Percentiles rank a stretch among this genome's conserved stretches.
Conservation (phyloP, 1,140 invertebrate species). For the Drosophila lini region DNA sequence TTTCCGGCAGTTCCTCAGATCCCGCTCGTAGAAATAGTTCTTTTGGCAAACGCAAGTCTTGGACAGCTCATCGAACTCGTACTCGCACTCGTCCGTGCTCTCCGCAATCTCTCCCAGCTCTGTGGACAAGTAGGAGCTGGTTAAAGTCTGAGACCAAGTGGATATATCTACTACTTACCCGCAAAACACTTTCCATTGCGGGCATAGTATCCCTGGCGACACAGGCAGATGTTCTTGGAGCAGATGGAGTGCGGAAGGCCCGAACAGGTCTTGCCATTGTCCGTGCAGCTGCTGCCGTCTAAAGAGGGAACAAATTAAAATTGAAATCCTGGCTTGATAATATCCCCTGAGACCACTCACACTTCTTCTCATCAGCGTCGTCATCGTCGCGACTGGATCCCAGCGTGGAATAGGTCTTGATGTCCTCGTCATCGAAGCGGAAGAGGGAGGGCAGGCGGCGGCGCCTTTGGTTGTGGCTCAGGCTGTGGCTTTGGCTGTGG, state of each 20-base stretch:
- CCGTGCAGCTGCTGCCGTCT: conserved; percentile 76
- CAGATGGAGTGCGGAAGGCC: conserved; percentile 77
- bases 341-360: conserved; percentile 40
- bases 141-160: neutral
- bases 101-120: conserved; percentile 84
- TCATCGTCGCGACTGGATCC: conserved; percentile 80
- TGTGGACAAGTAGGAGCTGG: neutral
- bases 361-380: conserved; percentile 68
- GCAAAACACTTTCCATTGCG: conserved; percentile 81
- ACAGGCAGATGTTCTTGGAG: conserved; percentile 70
- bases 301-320: neutral
- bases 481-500: conserved; percentile 42
- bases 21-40: conserved; percentile 79
- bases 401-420: conserved; percentile 78
- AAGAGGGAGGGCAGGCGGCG: conserved; percentile 65
- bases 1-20: conserved; percentile 78
- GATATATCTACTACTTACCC: conserved; percentile 40
- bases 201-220: conserved; percentile 72
- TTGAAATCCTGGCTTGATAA: neutral
- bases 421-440: conserved; percentile 75
- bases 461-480: conserved; percentile 29
- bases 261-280: conserved; percentile 71
- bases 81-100: conserved; percentile 78
- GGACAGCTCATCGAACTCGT: conserved; percentile 70
- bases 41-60: conserved; percentile 83